Conservation (phyloP, 2,888 invertebrate species). For the Apamea sordens region DNA sequence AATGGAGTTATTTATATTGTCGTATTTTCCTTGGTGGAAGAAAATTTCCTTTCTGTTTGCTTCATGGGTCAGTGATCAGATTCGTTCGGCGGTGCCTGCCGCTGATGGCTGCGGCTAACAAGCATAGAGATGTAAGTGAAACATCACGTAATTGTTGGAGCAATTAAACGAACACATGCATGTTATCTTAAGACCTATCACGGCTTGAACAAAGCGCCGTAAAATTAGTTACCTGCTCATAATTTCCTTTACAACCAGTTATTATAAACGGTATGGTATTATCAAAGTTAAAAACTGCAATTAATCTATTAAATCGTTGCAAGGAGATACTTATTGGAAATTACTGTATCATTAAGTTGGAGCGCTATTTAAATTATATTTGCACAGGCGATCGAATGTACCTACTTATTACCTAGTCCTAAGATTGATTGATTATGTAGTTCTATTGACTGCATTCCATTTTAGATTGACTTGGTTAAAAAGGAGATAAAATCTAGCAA, state of each 20-base stretch:
- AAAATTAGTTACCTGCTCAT: slow-evolving; percentile 57
- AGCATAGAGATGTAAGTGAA: slow-evolving; percentile 70
- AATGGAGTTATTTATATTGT: slow-evolving; percentile 90
- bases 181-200: slow-evolving; percentile 54
- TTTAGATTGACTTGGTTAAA: slow-evolving; percentile 11
- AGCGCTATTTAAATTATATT: slow-evolving; percentile 52
- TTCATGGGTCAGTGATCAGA: slow-evolving; percentile 90
- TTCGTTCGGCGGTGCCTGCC: slow-evolving; percentile 81
- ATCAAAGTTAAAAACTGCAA: slow-evolving; percentile 60
- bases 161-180: slow-evolving; percentile 41
- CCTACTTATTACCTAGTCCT: slow-evolving; percentile 17
- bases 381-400: slow-evolving; percentile 36
- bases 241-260: slow-evolving; percentile 60
- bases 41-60: slow-evolving; percentile 90
- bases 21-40: slow-evolving; percentile 89
- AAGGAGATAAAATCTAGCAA: not conserved
- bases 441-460: slow-evolving; percentile 25
- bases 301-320: slow-evolving; percentile 61
- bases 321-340: slow-evolving; percentile 51
- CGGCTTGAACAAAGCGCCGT: slow-evolving; percentile 51
- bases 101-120: slow-evolving; percentile 64
- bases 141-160: slow-evolving; percentile 40
- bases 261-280: slow-evolving; percentile 56
- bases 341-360: slow-evolving; percentile 58
- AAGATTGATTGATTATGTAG: slow-evolving; percentile 35